Evolutionary conservation across 1,140 invertebrate genomes (phyloP).

Genomic region (Procambarus virginalis): DNA sequence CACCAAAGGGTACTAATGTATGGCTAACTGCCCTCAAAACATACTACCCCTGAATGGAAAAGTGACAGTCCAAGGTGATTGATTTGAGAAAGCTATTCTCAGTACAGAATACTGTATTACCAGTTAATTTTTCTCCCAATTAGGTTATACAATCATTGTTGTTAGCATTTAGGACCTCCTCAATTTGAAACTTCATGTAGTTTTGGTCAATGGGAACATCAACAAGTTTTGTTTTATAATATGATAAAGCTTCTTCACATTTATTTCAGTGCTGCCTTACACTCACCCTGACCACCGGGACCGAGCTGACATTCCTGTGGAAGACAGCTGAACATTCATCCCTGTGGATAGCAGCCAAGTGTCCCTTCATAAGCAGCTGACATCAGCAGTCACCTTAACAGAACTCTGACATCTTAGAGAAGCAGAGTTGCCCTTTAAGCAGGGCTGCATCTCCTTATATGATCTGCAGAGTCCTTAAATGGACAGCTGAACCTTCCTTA

Average conservation of each 20-base stretch:
- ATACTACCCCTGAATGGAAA: too few species aligned
- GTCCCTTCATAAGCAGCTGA: neutral
- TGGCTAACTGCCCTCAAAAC: too few species aligned
- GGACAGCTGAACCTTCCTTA: neutral
- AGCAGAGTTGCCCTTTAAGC: neutral
- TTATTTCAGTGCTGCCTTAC: conserved; percentile 20
- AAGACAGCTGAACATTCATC: conserved; percentile 40
- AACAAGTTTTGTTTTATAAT: too few species aligned
- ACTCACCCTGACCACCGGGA: conserved; percentile 49
- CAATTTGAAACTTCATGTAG: too few species aligned
- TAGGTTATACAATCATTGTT: too few species aligned
- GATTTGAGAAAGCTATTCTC: too few species aligned
- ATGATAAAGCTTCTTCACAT: neutral
- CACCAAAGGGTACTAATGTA: too few species aligned
- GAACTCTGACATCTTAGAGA: neutral
- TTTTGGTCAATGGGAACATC: too few species aligned
- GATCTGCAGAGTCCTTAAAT: neutral
- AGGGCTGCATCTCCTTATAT: neutral
- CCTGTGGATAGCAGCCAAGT: neutral
- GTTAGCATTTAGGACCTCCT: too few species aligned
- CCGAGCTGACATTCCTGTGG: conserved; percentile 55
- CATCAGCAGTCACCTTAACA: neutral
- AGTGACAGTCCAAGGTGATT: too few species aligned
- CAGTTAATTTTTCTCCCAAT: too few species aligned
- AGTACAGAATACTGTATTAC: too few species aligned